These are phyloP conservation scores for Drosophila malerkotliana DNA, from an alignment of 1,140 invertebrate genomes.

Conservation along the genomic window DNA sequence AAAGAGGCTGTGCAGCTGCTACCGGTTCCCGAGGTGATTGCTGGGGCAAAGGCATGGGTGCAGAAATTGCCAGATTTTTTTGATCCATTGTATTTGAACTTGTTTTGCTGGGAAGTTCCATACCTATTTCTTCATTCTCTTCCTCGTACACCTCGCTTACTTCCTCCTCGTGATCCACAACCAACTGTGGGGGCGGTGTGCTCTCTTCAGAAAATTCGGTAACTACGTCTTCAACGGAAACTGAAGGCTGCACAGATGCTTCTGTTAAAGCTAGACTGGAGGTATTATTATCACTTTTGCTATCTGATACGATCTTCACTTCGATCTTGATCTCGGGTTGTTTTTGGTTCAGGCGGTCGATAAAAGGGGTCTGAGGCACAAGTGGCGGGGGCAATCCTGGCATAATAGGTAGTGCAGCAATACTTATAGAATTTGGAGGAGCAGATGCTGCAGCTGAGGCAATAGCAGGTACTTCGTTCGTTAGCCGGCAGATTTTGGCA, in stretches of 20 bases:
- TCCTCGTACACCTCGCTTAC: conserved; percentile 63
- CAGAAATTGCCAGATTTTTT: not conserved
- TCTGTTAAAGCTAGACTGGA: conserved; percentile 15
- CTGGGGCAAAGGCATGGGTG: conserved; percentile 1
- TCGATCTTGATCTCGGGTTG: conserved; percentile 83
- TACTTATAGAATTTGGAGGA: not conserved
- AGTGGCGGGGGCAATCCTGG: conserved; percentile 63
- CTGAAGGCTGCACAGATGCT: conserved; percentile 11
- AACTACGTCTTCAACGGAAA: conserved; percentile 61
- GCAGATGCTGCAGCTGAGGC: not conserved
- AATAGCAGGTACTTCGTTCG: conserved; percentile 2
- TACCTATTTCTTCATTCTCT: conserved; percentile 58
- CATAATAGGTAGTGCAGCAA: conserved; percentile 24
- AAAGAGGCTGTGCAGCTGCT: conserved; percentile 5
- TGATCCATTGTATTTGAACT: not conserved
- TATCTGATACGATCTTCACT: conserved; percentile 78
- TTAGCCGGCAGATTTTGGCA: conserved; percentile 52
- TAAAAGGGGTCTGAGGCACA: conserved; percentile 75
- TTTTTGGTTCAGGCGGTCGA: conserved; percentile 77
- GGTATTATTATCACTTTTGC: conserved; percentile 53
- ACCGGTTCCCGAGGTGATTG: not conserved
- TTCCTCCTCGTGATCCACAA: conserved; percentile 79
- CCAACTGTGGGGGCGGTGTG: conserved; percentile 57
- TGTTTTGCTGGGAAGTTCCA: conserved; percentile 2
- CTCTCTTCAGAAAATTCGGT: conserved; percentile 63